Base-by-base conservation (phyloP, 2,797 vertebrate species). In the Salarias fasciatus region DNA sequence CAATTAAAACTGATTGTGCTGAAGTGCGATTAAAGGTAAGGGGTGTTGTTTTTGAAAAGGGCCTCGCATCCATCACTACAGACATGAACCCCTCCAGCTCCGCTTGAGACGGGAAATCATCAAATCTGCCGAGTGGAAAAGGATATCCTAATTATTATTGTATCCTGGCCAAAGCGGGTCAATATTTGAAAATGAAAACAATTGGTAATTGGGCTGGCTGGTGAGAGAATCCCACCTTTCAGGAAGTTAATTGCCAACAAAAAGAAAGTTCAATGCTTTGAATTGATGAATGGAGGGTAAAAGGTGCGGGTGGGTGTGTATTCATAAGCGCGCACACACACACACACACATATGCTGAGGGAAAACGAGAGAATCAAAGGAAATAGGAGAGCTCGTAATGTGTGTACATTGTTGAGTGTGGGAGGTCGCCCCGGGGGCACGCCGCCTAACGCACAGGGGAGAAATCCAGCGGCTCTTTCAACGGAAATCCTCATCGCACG, bases 61-160 rank as follows among this genome's bases (percentile, higher is more conserved):
- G 65, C 72, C 63, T 72, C 54, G 31, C 80, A 86, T 85, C 80
- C 82, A 83, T 83, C 87, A 82, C 65, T 56, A 45, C 15, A 66
- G 58, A 75, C 63, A 80, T 52, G 63, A 57, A 49, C 37, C 11
- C 59, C 63, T 13, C 15, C 40, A 68, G 68, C 71, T 37, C n/a
- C 28, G 56, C 31, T 8, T 12, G 15, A 69, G 69, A 58, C 7
- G 7, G 73, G 61, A 65, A 74, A 72, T 72, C 55, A 49, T 82
- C 72, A 70, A 58, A 70, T 63, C n/a, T 60, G 71, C 80, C 58
- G 7, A 75, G 74, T 60, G 71, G 61, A 68, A 81, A 79, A 76
- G 80, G 82, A 89, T 79, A 61, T 79, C 61, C 71, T 79, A 65
- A 83, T 85, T 76, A 73, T 75, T 60, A 83, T 86, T 77, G 72